These are phyloP conservation scores for Drosophila longiperda DNA, from an alignment of 2,888 invertebrate genomes.

Conservation along the genomic window DNA sequence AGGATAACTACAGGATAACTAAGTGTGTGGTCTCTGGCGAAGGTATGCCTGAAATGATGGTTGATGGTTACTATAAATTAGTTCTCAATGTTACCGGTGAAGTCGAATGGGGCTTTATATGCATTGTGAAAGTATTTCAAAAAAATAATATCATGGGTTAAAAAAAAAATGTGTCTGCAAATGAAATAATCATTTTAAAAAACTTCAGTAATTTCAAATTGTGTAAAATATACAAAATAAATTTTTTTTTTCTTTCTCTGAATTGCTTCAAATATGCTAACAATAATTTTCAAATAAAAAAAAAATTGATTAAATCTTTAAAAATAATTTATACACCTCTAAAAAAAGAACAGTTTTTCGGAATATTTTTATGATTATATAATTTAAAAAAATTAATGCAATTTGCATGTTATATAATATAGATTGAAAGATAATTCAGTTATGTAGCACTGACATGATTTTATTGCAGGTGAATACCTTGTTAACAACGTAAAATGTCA, in stretches of 20 bases:
- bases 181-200: background rate
- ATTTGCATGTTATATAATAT: slow-evolving; percentile 5
- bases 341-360: background rate
- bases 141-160: slow-evolving; percentile 30
- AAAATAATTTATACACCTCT: background rate
- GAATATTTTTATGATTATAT: no score
- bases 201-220: background rate
- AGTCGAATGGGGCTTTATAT: slow-evolving; percentile 49
- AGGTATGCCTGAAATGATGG: slow-evolving; percentile 54
- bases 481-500: slow-evolving; percentile 11
- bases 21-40: slow-evolving; percentile 34
- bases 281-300: background rate
- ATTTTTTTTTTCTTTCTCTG: background rate
- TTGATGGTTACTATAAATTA: slow-evolving; percentile 54
- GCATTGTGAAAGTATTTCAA: slow-evolving; percentile 14
- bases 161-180: background rate
- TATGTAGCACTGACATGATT: slow-evolving; percentile 1
- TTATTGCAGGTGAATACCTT: background rate
- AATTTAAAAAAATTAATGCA: background rate
- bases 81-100: slow-evolving; percentile 7
- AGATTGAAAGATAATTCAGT: background rate
- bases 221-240: background rate
- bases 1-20: background rate
- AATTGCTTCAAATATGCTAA: background rate
- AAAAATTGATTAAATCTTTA: background rate